Evolutionary conservation across 1,140 invertebrate species (phyloP), one percentile per base, ranked within the genome.

Genomic region (Leptonema lineaticorne): DNA sequence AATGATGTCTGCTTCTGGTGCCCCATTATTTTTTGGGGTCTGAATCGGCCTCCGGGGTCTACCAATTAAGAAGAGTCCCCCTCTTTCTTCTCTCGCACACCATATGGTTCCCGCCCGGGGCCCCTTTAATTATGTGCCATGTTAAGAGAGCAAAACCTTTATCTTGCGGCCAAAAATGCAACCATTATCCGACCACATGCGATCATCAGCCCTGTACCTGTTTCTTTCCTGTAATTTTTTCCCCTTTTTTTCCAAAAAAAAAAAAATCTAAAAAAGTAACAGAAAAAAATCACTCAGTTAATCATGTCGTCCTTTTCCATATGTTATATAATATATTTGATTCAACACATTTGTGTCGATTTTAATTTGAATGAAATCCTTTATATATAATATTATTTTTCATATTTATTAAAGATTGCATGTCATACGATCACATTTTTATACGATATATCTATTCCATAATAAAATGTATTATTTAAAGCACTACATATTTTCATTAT

Each of bases 51-150:
- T 50, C 37, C 7, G 27, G 27, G 46, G 46, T 22, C 50, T 20
- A 45, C 69, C 69, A 71, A 71, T 71, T 71, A 71, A 65, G 66
- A 7, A 16, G 37, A 41, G 50, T 33, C 59, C 65, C 37, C 26
- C 57, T 30, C 30, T 28, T 46, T 56, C 26, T 46, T 30, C 30
- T 28, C 58, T 56, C 59, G 65, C 22, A 33, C 53, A 66, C 69
- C 69, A 71, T 64, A 64, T 71, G 69, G 65, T 64, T 59, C 60
- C 24, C n/a, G 48, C 33, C 16, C 22, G 20, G 33, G 45, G 60
- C 59, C 60, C 60, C 58, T 62, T 62, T 70, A 70, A 70, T 70
- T 70, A 70, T 56, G 58, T 26, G 20, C 16, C 69, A 67, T 70
- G 69, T 70, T 69, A 58, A 58, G 37, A 63, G 28, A 33, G 9